Base-by-base conservation (phyloP, 1,140 invertebrate species). In the Dreissena rostriformis region DNA sequence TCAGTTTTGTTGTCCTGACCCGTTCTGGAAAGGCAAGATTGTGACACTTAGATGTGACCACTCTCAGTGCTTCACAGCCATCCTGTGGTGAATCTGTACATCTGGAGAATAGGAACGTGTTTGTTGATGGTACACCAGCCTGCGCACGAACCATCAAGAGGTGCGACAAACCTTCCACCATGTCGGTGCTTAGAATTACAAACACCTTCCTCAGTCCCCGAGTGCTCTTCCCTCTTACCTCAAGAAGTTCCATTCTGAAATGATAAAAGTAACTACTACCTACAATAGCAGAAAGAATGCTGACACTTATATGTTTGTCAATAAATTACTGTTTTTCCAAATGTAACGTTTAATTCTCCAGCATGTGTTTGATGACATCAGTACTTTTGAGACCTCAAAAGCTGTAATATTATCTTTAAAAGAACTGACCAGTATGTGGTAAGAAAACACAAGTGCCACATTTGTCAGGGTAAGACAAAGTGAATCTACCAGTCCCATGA, bases 41-140 rank as follows among this genome's bases (percentile, higher is more conserved):
- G 49, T 66, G 66, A 85, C 83, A 85, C 57, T 63, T 71, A 22
- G 10, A 26, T 22, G 78, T 74, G 19, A 82, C 65, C 24, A 49
- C 24, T 51, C 75, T 65, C 28, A 78, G 51, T 14, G 75, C 57
- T 51, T 67, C 29, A 67, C 75, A 78, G 14, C 75, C 75, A 67
- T 78, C 75, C 53, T 63, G 75, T 63, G 75, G 75, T n/a, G 29
- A 51, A 51, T 12, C n/a, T 28, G 53, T 78, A 15, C 55, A 51
- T 49, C 75, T 19, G 39, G 51, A 77, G 17, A 77, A 61, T 49
- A 53, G 26, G 29, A 14, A 53, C 6, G 19, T 74, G 52, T n/a
- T n/a, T n/a, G n/a, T n/a, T n/a, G n/a, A n/a, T n/a, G n/a, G n/a
- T n/a, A n/a, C n/a, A n/a, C n/a, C n/a, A n/a, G n/a, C n/a, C n/a